These are phyloP conservation scores for Onthophagus sagittarius DNA, from an alignment of 2,888 invertebrate species.

Conservation along the genomic window DNA sequence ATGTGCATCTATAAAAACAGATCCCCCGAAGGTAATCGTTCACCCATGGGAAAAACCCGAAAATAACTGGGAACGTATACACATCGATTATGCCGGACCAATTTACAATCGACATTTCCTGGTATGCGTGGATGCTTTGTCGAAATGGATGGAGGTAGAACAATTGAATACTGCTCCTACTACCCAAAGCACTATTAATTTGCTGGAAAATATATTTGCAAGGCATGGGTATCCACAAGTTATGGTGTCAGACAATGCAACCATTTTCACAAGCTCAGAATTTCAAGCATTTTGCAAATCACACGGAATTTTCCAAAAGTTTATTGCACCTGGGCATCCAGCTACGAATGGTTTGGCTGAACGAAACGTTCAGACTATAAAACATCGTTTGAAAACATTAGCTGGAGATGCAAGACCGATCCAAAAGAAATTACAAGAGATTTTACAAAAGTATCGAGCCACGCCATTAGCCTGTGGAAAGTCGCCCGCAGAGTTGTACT, in stretches of 20 bases:
- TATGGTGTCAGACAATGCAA: conserved; percentile 32
- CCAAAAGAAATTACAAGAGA: no score
- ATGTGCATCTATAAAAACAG: conserved; percentile 31
- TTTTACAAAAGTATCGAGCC: no score
- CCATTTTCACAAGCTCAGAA: conserved; percentile 29
- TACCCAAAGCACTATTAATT: conserved; percentile 25
- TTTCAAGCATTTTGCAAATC: conserved; percentile 28
- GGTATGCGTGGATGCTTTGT: conserved; percentile 31
- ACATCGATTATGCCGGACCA: conserved; percentile 34
- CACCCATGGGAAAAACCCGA: conserved; percentile 31
- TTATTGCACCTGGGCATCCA: conserved; percentile 26
- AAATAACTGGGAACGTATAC: conserved; percentile 31
- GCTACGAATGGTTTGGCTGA: conserved; percentile 28
- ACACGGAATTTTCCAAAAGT: conserved; percentile 28
- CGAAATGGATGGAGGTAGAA: conserved; percentile 34
- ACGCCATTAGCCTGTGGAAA: no score
- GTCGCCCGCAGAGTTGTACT: no score
- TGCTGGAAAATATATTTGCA: conserved; percentile 30
- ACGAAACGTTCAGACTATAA: conserved; percentile 11
- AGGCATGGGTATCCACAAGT: conserved; percentile 29
- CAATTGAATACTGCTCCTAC: conserved; percentile 25
- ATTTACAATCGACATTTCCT: conserved; percentile 27
- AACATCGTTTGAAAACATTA: no score
- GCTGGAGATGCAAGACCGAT: no score
- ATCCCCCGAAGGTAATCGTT: conserved; percentile 31